Evolutionary conservation across 2,113 vertebrate species (phyloP).

Genomic region (Lamprologus speciosus): DNA sequence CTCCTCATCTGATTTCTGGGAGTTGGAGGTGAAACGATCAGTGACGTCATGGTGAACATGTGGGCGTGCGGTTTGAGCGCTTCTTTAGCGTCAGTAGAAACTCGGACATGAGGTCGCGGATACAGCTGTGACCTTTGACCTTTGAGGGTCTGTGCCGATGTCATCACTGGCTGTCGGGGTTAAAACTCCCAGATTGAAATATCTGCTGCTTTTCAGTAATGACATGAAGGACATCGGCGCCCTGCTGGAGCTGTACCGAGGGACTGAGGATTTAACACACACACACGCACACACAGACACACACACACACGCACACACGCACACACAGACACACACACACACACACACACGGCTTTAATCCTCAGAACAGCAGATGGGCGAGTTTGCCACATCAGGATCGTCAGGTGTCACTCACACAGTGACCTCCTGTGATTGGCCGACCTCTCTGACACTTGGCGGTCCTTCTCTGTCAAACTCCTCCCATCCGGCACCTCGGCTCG

Average conservation of each 20-base stretch:
- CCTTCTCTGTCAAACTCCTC: neutral
- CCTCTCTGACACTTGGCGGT: neutral
- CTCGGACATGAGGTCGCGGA: fast-evolving
- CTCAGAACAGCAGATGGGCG: constrained; percentile 5
- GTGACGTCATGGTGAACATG: neutral
- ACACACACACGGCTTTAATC: neutral
- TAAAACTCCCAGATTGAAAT: neutral
- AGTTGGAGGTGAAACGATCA: neutral
- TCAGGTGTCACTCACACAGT: neutral
- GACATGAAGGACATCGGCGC: neutral
- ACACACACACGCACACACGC: neutral
- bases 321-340: fast-evolving
- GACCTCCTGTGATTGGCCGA: neutral
- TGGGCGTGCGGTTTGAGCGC: fast-evolving
- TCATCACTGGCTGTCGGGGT: neutral
- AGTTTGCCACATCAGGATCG: neutral
- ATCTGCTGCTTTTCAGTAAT: neutral
- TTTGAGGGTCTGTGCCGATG: neutral
- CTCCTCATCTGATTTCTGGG: fast-evolving
- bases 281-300: fast-evolving
- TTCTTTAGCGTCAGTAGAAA: neutral
- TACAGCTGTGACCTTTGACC: neutral
- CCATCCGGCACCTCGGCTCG: neutral
- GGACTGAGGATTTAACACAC: neutral
- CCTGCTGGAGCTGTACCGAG: neutral